These are phyloP conservation scores for Chelon auratus DNA, from an alignment of 2,797 vertebrate genomes.

Conservation along the genomic window DNA sequence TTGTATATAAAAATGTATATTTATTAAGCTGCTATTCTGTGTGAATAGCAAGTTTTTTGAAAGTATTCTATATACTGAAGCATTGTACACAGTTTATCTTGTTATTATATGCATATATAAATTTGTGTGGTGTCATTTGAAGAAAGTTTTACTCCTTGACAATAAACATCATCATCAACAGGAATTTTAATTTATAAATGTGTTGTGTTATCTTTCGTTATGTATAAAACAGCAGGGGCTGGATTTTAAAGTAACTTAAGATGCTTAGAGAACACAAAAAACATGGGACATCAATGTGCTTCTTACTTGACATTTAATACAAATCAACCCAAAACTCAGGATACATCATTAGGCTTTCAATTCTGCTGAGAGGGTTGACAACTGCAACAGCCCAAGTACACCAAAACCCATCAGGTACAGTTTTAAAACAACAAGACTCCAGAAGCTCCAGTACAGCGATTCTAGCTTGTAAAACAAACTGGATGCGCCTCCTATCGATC, in stretches of 20 bases:
- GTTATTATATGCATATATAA: background rate
- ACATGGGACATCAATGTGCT: too few species aligned
- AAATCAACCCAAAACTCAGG: background rate
- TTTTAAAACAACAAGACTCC: too few species aligned
- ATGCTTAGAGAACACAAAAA: too few species aligned
- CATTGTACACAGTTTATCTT: slow-evolving; percentile 12
- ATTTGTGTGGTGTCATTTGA: slow-evolving; percentile 12
- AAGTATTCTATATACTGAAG: slow-evolving; percentile 6
- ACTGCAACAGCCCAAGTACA: background rate
- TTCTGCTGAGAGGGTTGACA: too few species aligned
- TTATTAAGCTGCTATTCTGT: slow-evolving; percentile 9
- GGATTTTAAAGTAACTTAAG: too few species aligned
- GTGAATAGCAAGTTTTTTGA: background rate
- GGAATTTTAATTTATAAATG: background rate
- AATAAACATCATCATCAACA: background rate
- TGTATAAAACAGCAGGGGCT: too few species aligned
- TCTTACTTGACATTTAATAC: background rate
- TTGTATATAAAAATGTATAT: slow-evolving; percentile 4
- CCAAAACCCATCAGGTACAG: background rate
- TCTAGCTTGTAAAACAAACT: background rate
- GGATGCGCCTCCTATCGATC: background rate
- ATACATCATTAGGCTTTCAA: background rate
- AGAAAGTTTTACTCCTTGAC: background rate
- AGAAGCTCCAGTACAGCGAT: background rate
- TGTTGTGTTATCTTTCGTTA: background rate